Evolutionary conservation across 2,797 vertebrate species (phyloP).

Genomic region (Tokudaia muenninki): DNA sequence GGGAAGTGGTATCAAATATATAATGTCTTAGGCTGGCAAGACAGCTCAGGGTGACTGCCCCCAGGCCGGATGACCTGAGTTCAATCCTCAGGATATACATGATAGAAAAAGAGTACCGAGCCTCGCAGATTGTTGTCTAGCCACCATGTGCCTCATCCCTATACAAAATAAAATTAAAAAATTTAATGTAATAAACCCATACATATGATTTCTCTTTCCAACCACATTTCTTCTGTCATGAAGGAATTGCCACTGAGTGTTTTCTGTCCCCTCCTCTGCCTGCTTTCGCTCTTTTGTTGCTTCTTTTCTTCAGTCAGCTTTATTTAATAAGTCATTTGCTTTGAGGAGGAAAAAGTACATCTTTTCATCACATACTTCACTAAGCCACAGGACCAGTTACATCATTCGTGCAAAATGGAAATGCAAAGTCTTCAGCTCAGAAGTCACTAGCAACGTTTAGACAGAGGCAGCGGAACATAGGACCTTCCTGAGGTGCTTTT

Average conservation of each 20-base stretch:
- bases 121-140: neutral
- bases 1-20: neutral
- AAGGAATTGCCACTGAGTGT: neutral
- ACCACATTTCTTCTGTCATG: neutral
- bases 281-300: neutral
- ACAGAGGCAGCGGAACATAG: neutral
- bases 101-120: neutral
- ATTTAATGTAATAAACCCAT: neutral
- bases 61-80: neutral
- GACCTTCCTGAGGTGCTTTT: neutral
- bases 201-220: neutral
- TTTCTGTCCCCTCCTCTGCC: neutral
- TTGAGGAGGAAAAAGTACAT: neutral
- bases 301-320: neutral
- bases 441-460: neutral
- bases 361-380: conserved; percentile 20
- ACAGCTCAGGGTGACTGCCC: neutral
- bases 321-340: conserved; percentile 36
- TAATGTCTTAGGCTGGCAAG: neutral
- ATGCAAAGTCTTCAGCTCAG: neutral
- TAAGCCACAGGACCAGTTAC: neutral
- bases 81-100: neutral
- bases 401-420: conserved; percentile 16
- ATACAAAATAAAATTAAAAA: neutral
- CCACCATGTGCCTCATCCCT: too few relatives aligned